These are phyloP conservation scores for Heliconius charithonia DNA, from an alignment of 2,888 invertebrate species.

Conservation along the genomic window DNA sequence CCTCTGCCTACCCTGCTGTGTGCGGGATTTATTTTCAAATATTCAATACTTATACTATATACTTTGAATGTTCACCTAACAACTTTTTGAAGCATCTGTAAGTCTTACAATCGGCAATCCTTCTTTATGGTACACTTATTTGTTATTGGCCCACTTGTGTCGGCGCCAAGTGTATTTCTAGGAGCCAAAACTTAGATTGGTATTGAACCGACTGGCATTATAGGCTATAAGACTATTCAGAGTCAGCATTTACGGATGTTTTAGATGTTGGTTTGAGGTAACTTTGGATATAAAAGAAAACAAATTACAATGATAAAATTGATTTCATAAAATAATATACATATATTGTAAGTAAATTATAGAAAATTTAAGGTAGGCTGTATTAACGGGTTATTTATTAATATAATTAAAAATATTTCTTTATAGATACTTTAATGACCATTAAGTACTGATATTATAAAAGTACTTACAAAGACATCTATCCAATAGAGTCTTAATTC, in stretches of 20 bases:
- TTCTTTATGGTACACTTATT: conserved; percentile 61
- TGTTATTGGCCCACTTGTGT: conserved; percentile 73
- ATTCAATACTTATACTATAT: not conserved
- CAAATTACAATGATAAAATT: not conserved
- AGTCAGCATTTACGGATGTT: conserved; percentile 32
- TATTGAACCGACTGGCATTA: conserved; percentile 47
- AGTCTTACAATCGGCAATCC: conserved; percentile 64
- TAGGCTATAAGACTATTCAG: conserved; percentile 19
- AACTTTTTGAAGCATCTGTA: conserved; percentile 34
- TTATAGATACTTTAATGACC: no score
- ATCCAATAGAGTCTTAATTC: no score
- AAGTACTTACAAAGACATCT: no score
- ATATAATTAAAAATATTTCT: no score
- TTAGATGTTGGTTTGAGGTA: not conserved
- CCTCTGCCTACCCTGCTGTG: no score
- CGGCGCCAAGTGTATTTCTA: conserved; percentile 62
- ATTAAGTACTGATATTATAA: no score
- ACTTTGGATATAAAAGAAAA: not conserved
- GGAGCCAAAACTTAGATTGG: conserved; percentile 59
- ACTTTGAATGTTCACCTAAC: not conserved
- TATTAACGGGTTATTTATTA: no score
- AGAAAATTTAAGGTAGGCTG: no score
- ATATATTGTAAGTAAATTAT: no score
- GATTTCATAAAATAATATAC: not conserved
- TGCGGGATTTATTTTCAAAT: no score